phyloP scores from a whole-genome alignment of 2,797 vertebrate species.

The Philypnodon macrostomus region DNA sequence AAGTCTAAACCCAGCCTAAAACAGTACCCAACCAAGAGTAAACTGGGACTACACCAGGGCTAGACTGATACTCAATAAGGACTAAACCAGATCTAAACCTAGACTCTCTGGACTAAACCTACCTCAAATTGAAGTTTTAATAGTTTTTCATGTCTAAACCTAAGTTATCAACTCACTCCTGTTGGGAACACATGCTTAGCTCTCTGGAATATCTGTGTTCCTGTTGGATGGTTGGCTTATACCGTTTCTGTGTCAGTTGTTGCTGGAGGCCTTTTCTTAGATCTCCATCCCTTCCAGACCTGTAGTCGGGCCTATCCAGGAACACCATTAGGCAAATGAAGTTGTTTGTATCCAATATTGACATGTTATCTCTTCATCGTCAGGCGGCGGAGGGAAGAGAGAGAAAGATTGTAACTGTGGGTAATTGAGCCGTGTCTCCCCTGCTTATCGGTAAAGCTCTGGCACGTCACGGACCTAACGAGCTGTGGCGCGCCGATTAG shows the following conservation, averaged over 20 bases:
- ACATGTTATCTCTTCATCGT: slow-evolving; percentile 76
- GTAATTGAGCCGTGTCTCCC: slow-evolving; percentile 78
- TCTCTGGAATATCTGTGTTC: slow-evolving; percentile 22
- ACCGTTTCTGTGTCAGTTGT: slow-evolving; percentile 39
- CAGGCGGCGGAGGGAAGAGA: slow-evolving; percentile 55
- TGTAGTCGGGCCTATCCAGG: slow-evolving; percentile 69
- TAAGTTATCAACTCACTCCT: slow-evolving; percentile 12
- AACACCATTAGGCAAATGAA: slow-evolving; percentile 75
- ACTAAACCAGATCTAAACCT: too few species aligned
- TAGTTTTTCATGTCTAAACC: too few species aligned
- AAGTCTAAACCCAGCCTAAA: too few species aligned
- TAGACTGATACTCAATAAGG: too few species aligned
- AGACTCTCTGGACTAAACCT: too few species aligned
- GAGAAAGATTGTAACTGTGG: slow-evolving; percentile 75
- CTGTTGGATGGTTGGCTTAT: slow-evolving; percentile 23
- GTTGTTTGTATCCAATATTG: slow-evolving; percentile 79
- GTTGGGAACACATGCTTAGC: slow-evolving; percentile 30
- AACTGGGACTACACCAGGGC: too few species aligned
- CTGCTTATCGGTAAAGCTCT: slow-evolving; percentile 76
- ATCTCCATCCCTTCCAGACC: slow-evolving; percentile 65
- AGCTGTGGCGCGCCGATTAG: slow-evolving; percentile 78
- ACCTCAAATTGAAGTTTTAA: too few species aligned
- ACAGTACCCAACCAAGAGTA: too few species aligned
- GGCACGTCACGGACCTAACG: slow-evolving; percentile 78
- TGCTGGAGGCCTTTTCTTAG: slow-evolving; percentile 67